These are phyloP conservation scores for Trachelus stipa DNA, from an alignment of 2,888 invertebrate genomes.

Conservation along the genomic window DNA sequence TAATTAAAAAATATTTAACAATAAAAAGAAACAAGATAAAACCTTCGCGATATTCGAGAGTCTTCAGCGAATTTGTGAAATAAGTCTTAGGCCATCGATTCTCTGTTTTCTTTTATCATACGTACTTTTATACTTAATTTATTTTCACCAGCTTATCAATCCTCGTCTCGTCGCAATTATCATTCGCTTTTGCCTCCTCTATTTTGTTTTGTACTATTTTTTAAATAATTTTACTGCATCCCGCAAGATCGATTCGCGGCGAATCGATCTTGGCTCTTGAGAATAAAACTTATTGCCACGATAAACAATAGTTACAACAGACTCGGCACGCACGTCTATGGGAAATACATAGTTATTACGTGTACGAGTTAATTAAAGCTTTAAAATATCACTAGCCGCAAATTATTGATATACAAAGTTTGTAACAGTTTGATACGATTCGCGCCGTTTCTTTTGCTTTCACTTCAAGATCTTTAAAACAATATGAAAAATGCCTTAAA, in stretches of 20 bases:
- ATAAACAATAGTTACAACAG: background rate
- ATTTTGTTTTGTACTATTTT: background rate
- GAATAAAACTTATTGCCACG: background rate
- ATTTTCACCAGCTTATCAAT: background rate
- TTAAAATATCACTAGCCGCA: constrained; percentile 24
- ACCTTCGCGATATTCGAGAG: background rate
- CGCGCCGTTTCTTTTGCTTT: background rate
- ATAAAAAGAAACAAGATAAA: background rate
- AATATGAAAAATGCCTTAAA: background rate
- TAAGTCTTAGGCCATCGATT: background rate
- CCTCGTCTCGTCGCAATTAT: background rate
- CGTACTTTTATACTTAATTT: background rate
- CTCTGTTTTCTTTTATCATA: background rate
- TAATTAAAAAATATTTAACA: background rate
- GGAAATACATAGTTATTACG: constrained; percentile 4
- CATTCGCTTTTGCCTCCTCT: background rate
- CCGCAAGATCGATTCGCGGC: background rate
- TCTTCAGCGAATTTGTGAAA: background rate
- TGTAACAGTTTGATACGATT: background rate
- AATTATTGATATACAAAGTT: constrained; percentile 12
- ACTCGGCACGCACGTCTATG: background rate
- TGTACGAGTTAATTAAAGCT: constrained; percentile 22
- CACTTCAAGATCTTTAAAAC: background rate
- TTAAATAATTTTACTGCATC: background rate
- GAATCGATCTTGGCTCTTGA: background rate